These are phyloP conservation scores for Odontomachus brunneus DNA, from an alignment of 1,140 invertebrate genomes.

Conservation along the genomic window DNA sequence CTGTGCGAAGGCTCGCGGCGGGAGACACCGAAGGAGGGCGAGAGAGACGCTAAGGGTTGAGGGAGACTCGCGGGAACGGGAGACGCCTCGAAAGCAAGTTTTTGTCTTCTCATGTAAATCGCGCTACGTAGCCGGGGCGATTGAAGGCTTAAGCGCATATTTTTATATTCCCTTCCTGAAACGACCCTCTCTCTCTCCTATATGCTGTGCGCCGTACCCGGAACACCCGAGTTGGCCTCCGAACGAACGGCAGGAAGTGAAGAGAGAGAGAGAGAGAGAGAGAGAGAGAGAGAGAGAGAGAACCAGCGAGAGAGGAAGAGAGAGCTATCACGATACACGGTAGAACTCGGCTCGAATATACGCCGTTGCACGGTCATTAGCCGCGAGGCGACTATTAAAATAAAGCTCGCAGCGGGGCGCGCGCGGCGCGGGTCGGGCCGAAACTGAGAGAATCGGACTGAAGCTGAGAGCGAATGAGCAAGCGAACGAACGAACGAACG, in stretches of 20 bases:
- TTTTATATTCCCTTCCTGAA: constrained; percentile 70
- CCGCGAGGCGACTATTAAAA: constrained; percentile 29
- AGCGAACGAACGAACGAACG: too few relatives aligned
- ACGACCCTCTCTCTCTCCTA: constrained; percentile 2
- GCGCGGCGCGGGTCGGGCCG: neutral
- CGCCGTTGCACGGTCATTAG: constrained; percentile 16
- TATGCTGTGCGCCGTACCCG: too few relatives aligned
- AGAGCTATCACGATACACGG: neutral
- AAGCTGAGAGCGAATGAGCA: neutral
- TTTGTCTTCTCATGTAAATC: constrained; percentile 80
- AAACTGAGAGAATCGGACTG: constrained; percentile 3
- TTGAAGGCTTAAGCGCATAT: constrained; percentile 74
- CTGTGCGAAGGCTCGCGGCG: neutral
- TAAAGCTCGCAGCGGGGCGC: constrained; percentile 1
- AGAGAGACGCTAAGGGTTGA: constrained; percentile 19
- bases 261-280: too few relatives aligned
- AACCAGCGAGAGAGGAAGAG: too few relatives aligned
- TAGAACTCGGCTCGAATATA: neutral
- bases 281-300: too few relatives aligned
- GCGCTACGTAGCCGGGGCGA: constrained; percentile 67
- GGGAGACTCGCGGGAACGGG: constrained; percentile 18
- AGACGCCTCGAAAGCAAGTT: constrained; percentile 72
- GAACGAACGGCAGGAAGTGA: too few relatives aligned
- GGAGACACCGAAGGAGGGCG: neutral
- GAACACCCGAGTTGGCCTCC: neutral